Evolutionary conservation across 2,888 invertebrate genomes (phyloP).

Genomic region (Athetis lepigone): DNA sequence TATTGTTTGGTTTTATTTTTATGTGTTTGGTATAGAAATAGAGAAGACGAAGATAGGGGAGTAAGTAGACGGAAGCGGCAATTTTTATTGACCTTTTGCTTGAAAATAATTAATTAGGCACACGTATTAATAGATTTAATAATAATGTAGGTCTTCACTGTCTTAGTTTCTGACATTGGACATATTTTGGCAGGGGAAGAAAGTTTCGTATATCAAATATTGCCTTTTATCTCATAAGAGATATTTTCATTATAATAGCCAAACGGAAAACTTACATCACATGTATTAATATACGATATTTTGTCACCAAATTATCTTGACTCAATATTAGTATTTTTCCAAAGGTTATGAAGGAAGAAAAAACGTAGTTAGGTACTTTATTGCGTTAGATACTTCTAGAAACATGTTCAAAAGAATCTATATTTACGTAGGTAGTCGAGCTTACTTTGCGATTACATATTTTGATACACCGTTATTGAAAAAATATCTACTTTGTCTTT

Average conservation of each 20-base stretch:
- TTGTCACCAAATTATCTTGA: background rate
- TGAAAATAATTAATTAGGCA: conserved; percentile 3
- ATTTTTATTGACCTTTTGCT: conserved; percentile 17
- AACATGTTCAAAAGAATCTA: background rate
- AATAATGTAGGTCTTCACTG: conserved; percentile 1
- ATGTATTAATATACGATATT: conserved; percentile 10
- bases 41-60: background rate
- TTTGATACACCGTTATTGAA: no score
- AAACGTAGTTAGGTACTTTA: background rate
- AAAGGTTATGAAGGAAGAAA: background rate
- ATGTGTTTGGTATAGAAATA: conserved; percentile 15
- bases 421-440: background rate
- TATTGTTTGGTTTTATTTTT: conserved; percentile 11
- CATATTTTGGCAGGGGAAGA: background rate
- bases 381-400: background rate
- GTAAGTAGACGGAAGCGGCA: background rate
- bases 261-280: conserved; percentile 17
- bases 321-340: conserved; percentile 3
- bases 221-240: background rate
- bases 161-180: conserved; percentile 13
- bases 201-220: background rate
- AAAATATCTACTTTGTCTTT: background rate
- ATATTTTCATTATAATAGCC: conserved; percentile 15
- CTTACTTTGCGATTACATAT: background rate
- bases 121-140: background rate